A percentile compares a stretch with the other conserved stretches of the same genome.
Conservation (phyloP, 2,888 invertebrate species). For the Pheosia gnoma region DNA sequence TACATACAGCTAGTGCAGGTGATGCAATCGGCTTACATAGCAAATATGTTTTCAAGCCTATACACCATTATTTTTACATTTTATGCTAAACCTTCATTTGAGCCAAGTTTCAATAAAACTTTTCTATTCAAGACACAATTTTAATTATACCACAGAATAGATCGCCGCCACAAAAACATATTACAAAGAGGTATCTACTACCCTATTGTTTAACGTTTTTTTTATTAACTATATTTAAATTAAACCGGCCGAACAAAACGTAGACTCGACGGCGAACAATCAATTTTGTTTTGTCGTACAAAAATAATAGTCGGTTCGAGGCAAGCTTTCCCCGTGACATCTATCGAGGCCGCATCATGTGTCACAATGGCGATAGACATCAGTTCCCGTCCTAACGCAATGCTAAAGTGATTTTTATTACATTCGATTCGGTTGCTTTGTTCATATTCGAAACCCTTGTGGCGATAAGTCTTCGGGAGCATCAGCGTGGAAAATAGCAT, state of each 20-base stretch:
- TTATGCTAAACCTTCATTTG: neutral
- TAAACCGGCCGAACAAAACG: slow-evolving; percentile 43
- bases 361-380: slow-evolving; percentile 79
- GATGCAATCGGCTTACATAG: neutral
- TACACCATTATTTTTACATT: neutral
- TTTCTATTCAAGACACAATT: slow-evolving; percentile 1
- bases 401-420: slow-evolving; percentile 83
- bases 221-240: slow-evolving; percentile 36
- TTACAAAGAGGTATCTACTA: slow-evolving; percentile 4
- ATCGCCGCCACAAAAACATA: slow-evolving; percentile 4
- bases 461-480: slow-evolving; percentile 61
- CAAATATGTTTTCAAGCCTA: neutral
- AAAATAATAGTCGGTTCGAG: slow-evolving; percentile 77
- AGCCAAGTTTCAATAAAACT: neutral
- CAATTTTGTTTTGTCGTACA: slow-evolving; percentile 77
- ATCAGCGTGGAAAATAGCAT: slow-evolving; percentile 62
- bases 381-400: slow-evolving; percentile 77
- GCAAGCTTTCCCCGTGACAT: slow-evolving; percentile 74
- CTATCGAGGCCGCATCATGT: slow-evolving; percentile 77
- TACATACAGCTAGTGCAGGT: no score
- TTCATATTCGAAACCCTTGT: slow-evolving; percentile 68
- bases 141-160: slow-evolving; percentile 8
- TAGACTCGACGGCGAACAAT: slow-evolving; percentile 55
- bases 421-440: slow-evolving; percentile 81
- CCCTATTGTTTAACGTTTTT: slow-evolving; percentile 19